A percentile compares a stretch with the other conserved stretches of the same genome.
phyloP scores from a whole-genome alignment of 2,888 invertebrate genomes.

The Zaprionus lineosus region DNA sequence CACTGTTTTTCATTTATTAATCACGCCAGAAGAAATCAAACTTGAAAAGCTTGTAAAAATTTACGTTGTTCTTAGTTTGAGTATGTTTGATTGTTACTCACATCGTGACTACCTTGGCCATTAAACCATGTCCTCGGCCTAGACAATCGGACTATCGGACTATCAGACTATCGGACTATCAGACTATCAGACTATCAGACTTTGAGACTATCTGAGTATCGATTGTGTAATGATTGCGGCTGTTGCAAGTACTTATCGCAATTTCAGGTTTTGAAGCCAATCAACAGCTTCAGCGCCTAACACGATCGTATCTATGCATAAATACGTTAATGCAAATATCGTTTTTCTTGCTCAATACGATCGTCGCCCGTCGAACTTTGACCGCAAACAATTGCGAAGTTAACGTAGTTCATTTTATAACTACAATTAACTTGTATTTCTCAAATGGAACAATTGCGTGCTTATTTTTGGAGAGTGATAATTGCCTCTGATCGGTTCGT shows the following conservation, averaged over 20 bases:
- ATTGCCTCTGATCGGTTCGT: conserved; percentile 10
- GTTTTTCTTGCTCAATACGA: conserved; percentile 33
- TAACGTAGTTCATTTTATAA: conserved; percentile 11
- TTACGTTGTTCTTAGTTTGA: too few relatives aligned
- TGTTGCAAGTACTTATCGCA: conserved; percentile 25
- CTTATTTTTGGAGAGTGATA: conserved; percentile 18
- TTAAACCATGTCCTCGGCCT: too few relatives aligned
- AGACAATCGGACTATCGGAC: too few relatives aligned
- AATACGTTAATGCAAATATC: conserved; percentile 37
- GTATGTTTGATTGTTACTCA: too few relatives aligned
- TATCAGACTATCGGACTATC: too few relatives aligned
- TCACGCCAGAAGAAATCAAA: too few relatives aligned
- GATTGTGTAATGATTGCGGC: conserved; percentile 20
- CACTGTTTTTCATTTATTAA: too few relatives aligned
- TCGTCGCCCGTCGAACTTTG: conserved; percentile 48
- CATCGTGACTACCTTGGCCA: too few relatives aligned
- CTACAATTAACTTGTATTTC: conserved; percentile 6
- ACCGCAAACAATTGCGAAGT: conserved; percentile 27
- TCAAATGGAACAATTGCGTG: conserved; percentile 7
- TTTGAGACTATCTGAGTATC: too few relatives aligned
- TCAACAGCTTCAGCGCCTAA: conserved; percentile 16
- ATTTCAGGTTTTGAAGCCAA: conserved; percentile 19
- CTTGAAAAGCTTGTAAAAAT: too few relatives aligned
- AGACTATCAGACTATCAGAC: too few relatives aligned
- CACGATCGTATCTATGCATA: neutral